Percentiles rank a stretch among this genome's conserved stretches.
phyloP scores from a whole-genome alignment of 2,113 vertebrate species.

The Malurus melanocephalus region DNA sequence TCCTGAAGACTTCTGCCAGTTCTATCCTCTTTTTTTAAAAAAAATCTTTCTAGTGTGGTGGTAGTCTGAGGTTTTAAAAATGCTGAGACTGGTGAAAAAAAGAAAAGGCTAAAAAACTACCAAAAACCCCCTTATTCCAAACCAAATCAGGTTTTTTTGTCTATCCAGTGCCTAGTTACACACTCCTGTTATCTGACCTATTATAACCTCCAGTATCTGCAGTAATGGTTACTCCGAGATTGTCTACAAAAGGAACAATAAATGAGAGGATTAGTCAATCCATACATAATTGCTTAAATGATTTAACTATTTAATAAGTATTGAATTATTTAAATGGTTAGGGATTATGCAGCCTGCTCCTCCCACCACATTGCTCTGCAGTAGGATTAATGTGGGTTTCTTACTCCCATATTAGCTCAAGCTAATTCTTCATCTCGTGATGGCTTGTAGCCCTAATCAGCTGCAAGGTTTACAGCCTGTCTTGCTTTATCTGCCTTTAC shows the following conservation, averaged over 20 bases:
- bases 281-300: slow-evolving; percentile 21
- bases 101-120: background rate
- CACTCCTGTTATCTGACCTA: background rate
- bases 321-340: slow-evolving; percentile 23
- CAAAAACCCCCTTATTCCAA: background rate
- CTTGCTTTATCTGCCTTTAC: background rate
- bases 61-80: background rate
- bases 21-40: background rate
- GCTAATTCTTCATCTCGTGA: background rate
- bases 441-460: background rate
- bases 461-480: background rate
- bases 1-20: background rate
- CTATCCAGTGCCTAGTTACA: background rate
- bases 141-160: background rate
- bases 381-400: background rate
- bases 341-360: background rate
- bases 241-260: background rate
- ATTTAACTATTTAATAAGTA: slow-evolving; percentile 23
- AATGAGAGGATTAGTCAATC: background rate
- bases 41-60: background rate
- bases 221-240: background rate
- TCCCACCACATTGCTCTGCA: background rate
- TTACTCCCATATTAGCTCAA: background rate
- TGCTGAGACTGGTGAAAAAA: background rate
- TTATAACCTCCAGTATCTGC: background rate